Percentiles rank a stretch among this genome's conserved stretches.
Conservation (phyloP, 2,888 invertebrate genomes). For the Liodrosophila aerea region DNA sequence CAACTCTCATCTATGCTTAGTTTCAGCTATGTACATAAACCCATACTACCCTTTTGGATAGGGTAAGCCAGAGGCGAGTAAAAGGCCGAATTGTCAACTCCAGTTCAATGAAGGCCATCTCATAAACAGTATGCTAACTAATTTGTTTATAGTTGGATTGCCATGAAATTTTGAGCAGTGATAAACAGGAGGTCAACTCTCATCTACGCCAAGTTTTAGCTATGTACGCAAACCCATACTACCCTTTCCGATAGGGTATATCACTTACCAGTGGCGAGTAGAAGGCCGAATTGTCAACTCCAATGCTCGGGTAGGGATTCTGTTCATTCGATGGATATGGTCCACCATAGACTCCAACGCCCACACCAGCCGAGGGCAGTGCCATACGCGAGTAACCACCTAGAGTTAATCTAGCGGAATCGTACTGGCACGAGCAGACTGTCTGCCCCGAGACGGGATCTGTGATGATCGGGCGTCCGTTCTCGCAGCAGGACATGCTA, state of each 20-base stretch:
- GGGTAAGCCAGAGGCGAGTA: constrained; percentile 93
- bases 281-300: constrained; percentile 96
- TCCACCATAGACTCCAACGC: constrained; percentile 88
- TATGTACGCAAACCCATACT: too few relatives aligned
- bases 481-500: constrained; percentile 90
- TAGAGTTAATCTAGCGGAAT: constrained; percentile 92
- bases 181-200: too few relatives aligned
- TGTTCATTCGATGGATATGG: constrained; percentile 95
- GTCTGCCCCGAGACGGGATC: constrained; percentile 96
- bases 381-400: constrained; percentile 91
- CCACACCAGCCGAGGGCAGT: constrained; percentile 86
- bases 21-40: too few relatives aligned
- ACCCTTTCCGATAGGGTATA: background rate
- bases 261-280: constrained; percentile 96
- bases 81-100: constrained; percentile 96
- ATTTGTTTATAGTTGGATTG: too few relatives aligned
- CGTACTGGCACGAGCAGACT: constrained; percentile 97
- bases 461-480: constrained; percentile 94
- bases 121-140: too few relatives aligned
- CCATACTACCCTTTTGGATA: background rate
- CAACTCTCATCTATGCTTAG: too few relatives aligned
- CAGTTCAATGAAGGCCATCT: too few relatives aligned
- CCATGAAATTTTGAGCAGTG: too few relatives aligned
- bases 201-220: too few relatives aligned
- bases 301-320: constrained; percentile 95